Base-by-base conservation (phyloP, 2,113 vertebrate genomes). In the Nyctibius bracteatus region DNA sequence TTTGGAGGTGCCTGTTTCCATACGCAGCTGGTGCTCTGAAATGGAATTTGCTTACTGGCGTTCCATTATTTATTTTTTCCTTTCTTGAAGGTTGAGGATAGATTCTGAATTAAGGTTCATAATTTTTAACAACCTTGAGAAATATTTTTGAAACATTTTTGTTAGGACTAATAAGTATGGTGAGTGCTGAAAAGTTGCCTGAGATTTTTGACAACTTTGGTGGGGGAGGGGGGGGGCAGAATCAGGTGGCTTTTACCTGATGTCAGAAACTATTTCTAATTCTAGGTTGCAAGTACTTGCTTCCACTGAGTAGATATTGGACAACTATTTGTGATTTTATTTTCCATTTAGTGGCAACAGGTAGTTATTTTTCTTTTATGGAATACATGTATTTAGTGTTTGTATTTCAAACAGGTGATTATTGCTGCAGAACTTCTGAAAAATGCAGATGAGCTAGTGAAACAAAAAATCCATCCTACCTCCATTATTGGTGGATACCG, bases 381-480 rank as follows among this genome's bases (percentile, higher is more conserved):
- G 35, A 82, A 57, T 65, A 65, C 5, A 4, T 3, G 0, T 81
- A 15, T 61, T 66, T 44, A 33, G 18, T 83, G 18, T 72, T 77
- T 92, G 2, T 74, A 46, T 93, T 95, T 94, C 71, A 68, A 94
- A 81, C 70, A 99, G 99, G 99, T 99, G 33, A 99, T 99, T 91
- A 98, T 99, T 95, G 99, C 99, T 70, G 99, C 99, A 72, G 99
- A 99, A 92, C 98, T 99, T 61, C 98, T 99, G 2, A 99, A 99
- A 98, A 99, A 99, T 68, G 99, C 99, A 14, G 99, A 99, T 96
- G 99, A 99, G 88, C 97, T 99, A 66, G 99, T 99, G 85, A 99
- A 99, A 95, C 99, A 99, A 98, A 99, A 98, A 98, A 99, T 99
- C 91, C 99, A 99, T 91, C 99, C 99, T 83, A 99, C 99, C 4